A percentile compares a stretch with the other conserved stretches of the same genome.
These are phyloP conservation scores for Leucopternis melanops DNA, from an alignment of 2,113 vertebrate species.

Conservation along the genomic window DNA sequence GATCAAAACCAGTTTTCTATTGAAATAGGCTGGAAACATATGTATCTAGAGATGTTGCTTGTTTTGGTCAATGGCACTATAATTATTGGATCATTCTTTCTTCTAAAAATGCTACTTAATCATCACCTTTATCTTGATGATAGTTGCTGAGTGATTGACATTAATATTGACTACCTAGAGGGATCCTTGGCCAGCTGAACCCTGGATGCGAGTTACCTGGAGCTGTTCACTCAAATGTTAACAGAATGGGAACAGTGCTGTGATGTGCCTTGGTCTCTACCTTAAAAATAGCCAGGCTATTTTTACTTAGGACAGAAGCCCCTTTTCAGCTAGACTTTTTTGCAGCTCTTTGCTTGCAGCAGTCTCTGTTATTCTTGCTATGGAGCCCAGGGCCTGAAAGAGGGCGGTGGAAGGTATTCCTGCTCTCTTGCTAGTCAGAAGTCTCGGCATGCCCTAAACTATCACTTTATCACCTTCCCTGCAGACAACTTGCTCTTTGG, in stretches of 20 bases:
- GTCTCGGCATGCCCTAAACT: background rate
- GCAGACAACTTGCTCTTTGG: background rate
- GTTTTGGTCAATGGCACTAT: background rate
- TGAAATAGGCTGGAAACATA: background rate
- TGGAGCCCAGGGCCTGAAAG: background rate
- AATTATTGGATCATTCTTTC: background rate
- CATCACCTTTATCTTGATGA: background rate
- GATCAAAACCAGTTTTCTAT: background rate
- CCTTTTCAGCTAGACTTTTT: background rate
- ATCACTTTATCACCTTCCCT: background rate
- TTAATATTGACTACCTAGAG: background rate
- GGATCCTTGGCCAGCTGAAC: background rate
- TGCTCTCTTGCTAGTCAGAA: background rate
- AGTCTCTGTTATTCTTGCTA: background rate
- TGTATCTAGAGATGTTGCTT: accelerated
- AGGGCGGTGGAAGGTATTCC: background rate
- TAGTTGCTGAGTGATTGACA: background rate
- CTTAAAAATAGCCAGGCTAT: background rate
- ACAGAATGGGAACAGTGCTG: background rate
- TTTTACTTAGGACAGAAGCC: background rate
- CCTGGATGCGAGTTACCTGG: background rate
- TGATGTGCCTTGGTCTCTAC: background rate
- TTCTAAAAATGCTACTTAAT: background rate
- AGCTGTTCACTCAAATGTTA: background rate
- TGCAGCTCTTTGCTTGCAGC: background rate